Conservation (phyloP, 2,797 vertebrate species). For the Scyliorhinus canicula region DNA sequence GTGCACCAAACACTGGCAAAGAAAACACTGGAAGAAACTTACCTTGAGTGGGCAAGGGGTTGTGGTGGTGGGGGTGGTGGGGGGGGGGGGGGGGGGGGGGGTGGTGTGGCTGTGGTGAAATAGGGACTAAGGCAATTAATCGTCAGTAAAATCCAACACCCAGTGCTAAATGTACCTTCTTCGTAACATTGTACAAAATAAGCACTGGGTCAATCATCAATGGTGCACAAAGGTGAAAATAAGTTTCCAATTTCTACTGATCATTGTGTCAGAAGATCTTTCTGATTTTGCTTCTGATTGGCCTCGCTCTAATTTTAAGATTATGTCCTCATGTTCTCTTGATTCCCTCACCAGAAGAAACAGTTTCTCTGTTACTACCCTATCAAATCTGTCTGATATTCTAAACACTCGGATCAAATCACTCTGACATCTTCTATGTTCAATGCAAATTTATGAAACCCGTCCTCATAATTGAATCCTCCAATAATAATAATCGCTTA, state of each 20-base stretch:
- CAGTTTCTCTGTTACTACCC: neutral
- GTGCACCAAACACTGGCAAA: neutral
- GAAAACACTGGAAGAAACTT: neutral
- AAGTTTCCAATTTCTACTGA: neutral
- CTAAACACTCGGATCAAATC: neutral
- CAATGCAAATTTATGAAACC: neutral
- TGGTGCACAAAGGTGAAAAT: neutral
- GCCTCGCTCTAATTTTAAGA: neutral
- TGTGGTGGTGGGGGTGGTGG: too few relatives aligned
- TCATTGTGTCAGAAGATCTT: neutral
- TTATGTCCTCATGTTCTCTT: neutral
- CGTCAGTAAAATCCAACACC: neutral
- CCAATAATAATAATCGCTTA: too few relatives aligned
- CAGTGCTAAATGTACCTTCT: neutral
- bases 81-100: too few relatives aligned
- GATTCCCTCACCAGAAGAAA: neutral
- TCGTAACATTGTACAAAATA: neutral
- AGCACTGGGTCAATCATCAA: neutral
- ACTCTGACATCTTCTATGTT: neutral
- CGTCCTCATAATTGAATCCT: neutral
- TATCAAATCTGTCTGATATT: neutral
- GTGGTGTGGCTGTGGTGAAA: too few relatives aligned
- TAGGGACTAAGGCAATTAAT: neutral
- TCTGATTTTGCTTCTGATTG: neutral
- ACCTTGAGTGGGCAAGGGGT: neutral